Evolutionary conservation across 1,140 invertebrate genomes (phyloP).

Genomic region (Nasonia vitripennis): DNA sequence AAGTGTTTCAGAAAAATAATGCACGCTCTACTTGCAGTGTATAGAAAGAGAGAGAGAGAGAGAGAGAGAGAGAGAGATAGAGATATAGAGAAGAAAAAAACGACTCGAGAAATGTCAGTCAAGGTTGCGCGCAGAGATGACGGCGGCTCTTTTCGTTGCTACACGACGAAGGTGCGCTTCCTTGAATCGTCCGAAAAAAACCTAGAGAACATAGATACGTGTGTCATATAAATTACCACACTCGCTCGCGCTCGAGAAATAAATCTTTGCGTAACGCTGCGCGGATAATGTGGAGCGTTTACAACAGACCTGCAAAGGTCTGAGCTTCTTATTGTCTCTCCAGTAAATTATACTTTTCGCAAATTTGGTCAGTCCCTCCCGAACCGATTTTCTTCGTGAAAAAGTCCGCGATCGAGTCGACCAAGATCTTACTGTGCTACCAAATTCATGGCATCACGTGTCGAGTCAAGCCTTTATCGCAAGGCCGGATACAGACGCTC

Average conservation of each 20-base stretch:
- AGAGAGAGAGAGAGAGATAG: neutral
- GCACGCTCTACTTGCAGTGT: constrained; percentile 67
- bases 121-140: constrained; percentile 61
- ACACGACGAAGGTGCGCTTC: neutral
- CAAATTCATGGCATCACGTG: too few relatives aligned
- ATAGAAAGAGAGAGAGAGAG: constrained; percentile 53
- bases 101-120: constrained; percentile 37
- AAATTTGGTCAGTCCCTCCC: neutral
- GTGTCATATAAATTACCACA: constrained; percentile 61
- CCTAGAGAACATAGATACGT: constrained; percentile 30
- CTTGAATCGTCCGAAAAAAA: constrained; percentile 34
- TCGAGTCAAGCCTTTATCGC: too few relatives aligned
- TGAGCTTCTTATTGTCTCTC: too few relatives aligned
- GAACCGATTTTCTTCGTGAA: too few relatives aligned
- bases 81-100: constrained; percentile 14
- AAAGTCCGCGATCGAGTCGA: too few relatives aligned
- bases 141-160: constrained; percentile 55
- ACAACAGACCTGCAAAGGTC: neutral
- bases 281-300: neutral
- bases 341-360: neutral
- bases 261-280: constrained; percentile 12
- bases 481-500: too few relatives aligned
- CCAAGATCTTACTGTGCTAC: too few relatives aligned
- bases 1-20: constrained; percentile 53
- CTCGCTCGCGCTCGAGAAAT: constrained; percentile 40